Evolutionary conservation across 1,140 invertebrate species (phyloP).

Genomic region (Agrilus planipennis): DNA sequence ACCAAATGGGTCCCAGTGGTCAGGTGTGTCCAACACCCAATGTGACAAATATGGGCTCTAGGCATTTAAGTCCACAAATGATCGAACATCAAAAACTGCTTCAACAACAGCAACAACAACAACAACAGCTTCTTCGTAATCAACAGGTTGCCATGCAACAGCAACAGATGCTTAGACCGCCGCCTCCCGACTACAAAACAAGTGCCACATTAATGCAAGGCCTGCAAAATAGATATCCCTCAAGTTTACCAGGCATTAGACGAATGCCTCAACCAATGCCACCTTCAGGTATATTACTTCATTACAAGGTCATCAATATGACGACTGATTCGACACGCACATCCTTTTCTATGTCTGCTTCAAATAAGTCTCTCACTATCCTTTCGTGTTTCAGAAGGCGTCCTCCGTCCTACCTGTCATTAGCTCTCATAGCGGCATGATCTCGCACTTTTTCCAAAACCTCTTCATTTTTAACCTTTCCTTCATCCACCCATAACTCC

Average conservation of each 20-base stretch:
- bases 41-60: conserved; percentile 10
- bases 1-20: conserved; percentile 16
- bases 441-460: too few species aligned
- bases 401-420: too few species aligned
- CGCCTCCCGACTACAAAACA: conserved; percentile 65
- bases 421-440: too few species aligned
- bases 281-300: conserved; percentile 41
- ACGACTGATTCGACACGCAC: too few species aligned
- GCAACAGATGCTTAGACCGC: conserved; percentile 41
- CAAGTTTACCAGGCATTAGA: conserved; percentile 43
- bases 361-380: too few species aligned
- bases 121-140: conserved; percentile 13
- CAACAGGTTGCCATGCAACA: conserved; percentile 16
- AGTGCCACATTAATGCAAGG: conserved; percentile 48
- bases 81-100: conserved; percentile 30
- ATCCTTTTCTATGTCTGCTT: too few species aligned
- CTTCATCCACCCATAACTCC: too few species aligned
- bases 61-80: conserved; percentile 19
- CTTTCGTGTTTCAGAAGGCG: too few species aligned
- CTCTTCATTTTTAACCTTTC: too few species aligned
- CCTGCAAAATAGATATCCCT: conserved; percentile 33
- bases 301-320: too few species aligned
- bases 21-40: conserved; percentile 10
- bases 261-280: conserved; percentile 53
- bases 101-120: conserved; percentile 17